Conservation (phyloP, 2,888 invertebrate genomes). For the Acrobasis repandana region DNA sequence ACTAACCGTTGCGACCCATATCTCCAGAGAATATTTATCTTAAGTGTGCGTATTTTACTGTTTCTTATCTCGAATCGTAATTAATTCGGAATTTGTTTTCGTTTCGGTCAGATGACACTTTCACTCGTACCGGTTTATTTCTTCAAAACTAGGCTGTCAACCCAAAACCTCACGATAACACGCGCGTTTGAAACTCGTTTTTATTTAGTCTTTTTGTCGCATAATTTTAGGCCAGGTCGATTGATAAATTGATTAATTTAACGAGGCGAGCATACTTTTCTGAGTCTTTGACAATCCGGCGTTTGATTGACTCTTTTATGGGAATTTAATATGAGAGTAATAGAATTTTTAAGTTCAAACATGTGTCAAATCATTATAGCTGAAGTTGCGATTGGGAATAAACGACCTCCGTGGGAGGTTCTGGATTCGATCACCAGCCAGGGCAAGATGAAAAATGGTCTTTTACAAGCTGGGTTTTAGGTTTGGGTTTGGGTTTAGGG, state of each 20-base stretch:
- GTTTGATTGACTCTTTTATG: too few species aligned
- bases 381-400: too few species aligned
- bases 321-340: too few species aligned
- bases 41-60: background rate
- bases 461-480: too few species aligned
- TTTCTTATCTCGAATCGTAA: constrained; percentile 13
- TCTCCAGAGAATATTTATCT: background rate
- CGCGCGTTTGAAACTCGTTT: background rate
- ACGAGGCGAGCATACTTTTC: too few species aligned
- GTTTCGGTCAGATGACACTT: constrained; percentile 20
- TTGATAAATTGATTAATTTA: background rate
- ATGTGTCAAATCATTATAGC: too few species aligned
- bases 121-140: constrained; percentile 21
- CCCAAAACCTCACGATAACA: constrained; percentile 1
- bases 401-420: too few species aligned
- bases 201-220: background rate
- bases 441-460: too few species aligned
- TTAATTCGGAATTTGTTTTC: constrained; percentile 14
- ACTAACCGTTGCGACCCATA: background rate
- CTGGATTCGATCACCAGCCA: too few species aligned
- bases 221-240: background rate
- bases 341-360: too few species aligned
- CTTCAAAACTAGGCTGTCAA: constrained; percentile 12
- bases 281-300: too few species aligned
- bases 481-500: too few species aligned